Conservation (phyloP, 2,113 vertebrate species). For the Poeciliopsis occidentalis region DNA sequence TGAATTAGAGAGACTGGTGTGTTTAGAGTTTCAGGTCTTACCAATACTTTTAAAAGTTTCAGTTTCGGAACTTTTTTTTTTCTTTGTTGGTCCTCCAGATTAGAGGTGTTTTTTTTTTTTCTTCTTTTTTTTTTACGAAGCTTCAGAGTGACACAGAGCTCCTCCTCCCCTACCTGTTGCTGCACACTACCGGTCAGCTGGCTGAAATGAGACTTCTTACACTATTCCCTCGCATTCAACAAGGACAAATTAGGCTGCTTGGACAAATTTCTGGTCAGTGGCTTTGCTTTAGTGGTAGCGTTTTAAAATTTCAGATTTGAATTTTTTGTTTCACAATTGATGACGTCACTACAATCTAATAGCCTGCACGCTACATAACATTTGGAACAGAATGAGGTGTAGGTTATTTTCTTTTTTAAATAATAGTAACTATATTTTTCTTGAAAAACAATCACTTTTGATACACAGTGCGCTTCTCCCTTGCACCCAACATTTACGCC, state of each 20-base stretch:
- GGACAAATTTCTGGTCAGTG: not conserved
- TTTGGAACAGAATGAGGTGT: not conserved
- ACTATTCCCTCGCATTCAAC: not conserved
- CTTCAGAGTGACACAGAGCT: not conserved
- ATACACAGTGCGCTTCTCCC: not conserved
- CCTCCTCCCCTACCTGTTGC: not conserved
- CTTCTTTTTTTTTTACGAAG: not conserved
- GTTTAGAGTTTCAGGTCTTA: not conserved
- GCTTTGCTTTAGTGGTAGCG: too few species aligned
- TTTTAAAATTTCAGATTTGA: not conserved
- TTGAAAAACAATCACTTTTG: not conserved
- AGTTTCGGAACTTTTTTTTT: not conserved
- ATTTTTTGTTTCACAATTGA: too few species aligned
- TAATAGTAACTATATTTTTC: not conserved
- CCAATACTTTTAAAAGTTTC: not conserved
- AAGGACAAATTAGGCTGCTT: not conserved
- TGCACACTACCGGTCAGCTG: not conserved
- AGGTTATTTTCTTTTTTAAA: not conserved
- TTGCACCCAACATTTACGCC: not conserved
- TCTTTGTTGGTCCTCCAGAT: not conserved
- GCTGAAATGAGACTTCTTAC: not conserved
- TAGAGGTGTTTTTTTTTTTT: not conserved
- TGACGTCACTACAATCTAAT: too few species aligned
- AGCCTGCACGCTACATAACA: not conserved
- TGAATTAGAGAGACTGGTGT: not conserved